Base-by-base conservation (phyloP, 2,888 invertebrate species). In the Trissolcus japonicus region DNA sequence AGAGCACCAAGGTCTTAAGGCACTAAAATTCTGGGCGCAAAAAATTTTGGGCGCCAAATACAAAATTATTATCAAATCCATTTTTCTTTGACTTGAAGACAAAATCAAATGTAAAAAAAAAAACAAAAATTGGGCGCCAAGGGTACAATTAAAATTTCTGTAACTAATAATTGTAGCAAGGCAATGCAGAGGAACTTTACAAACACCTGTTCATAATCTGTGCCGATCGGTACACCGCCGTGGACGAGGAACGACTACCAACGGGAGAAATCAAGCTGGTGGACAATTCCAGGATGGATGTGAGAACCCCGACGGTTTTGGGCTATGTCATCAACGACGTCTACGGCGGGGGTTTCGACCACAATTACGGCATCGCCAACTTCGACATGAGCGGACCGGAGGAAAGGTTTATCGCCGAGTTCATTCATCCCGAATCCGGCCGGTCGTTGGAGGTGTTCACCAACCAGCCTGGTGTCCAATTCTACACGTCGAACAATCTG, bases 401-500 rank as follows among this genome's bases (percentile, higher is more conserved):
- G 80, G 91, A 91, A 54, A 91, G 91, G 2, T 92, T 94, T 81
- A 92, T 94, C 46, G 93, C 94, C 81, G 93, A 94, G 82, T 93
- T 92, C 0, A 83, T 91, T 2, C 95, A 96, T 89, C 93, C 94
- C 0, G 81, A 87, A 11, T 91, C 92, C 19, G 96, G 97, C 2
- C 91, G 97, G 69, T 92, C 92, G 60, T 86, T 98, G 68, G 95
- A 96, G 87, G 92, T 97, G 0, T 94, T 93, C 82, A 94, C 96
- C 76, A 94, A 96, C 86, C 96, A 97, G 87, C 97, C 97, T 0
- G 97, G 97, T 0, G 92, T 98, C 65, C 97, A 98, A 88, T 94
- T 98, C 83, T 98, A 98, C 86, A 97, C 97, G 0, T 92, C 94
- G 0, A 96, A 96, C 86, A 90, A 89, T 67, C 89, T 96, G 40